Conservation (phyloP, 2,888 invertebrate genomes). For the Leptopilina syphax region DNA sequence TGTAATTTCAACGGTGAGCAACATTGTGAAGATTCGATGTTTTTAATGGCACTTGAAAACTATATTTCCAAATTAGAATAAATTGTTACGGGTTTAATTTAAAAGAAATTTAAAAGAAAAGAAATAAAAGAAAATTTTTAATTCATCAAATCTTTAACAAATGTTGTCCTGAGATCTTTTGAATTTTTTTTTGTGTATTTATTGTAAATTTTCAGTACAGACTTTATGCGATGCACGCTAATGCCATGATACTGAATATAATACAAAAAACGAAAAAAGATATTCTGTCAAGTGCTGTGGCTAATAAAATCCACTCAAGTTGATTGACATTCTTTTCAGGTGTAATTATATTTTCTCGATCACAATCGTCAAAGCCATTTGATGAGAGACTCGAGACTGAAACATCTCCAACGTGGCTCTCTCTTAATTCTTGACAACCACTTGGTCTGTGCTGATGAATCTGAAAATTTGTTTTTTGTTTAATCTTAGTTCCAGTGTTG, state of each 20-base stretch:
- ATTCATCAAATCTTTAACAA: not conserved
- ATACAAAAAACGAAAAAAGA: constrained; percentile 80
- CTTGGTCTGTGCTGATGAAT: constrained; percentile 65
- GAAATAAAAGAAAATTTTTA: too few relatives aligned
- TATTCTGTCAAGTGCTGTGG: constrained; percentile 82
- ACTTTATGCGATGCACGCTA: constrained; percentile 74
- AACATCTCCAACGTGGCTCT: constrained; percentile 60
- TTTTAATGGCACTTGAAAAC: not conserved
- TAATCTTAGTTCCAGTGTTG: too few relatives aligned
- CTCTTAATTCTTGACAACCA: constrained; percentile 67
- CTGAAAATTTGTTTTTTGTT: constrained; percentile 47
- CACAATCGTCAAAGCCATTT: constrained; percentile 62
- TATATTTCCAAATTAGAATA: not conserved
- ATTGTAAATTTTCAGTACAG: not conserved
- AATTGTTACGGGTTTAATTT: not conserved
- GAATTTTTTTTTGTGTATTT: not conserved
- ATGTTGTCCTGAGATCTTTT: constrained; percentile 27
- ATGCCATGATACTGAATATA: constrained; percentile 78
- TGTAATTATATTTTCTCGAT: constrained; percentile 64
- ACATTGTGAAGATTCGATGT: not conserved
- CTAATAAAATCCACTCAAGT: constrained; percentile 82
- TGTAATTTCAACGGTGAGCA: not conserved
- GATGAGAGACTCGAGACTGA: constrained; percentile 59
- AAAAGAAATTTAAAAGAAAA: too few relatives aligned
- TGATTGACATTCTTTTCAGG: constrained; percentile 72